Evolutionary conservation across 2,888 invertebrate species (phyloP).

Genomic region (Dicyrtoma fusca): DNA sequence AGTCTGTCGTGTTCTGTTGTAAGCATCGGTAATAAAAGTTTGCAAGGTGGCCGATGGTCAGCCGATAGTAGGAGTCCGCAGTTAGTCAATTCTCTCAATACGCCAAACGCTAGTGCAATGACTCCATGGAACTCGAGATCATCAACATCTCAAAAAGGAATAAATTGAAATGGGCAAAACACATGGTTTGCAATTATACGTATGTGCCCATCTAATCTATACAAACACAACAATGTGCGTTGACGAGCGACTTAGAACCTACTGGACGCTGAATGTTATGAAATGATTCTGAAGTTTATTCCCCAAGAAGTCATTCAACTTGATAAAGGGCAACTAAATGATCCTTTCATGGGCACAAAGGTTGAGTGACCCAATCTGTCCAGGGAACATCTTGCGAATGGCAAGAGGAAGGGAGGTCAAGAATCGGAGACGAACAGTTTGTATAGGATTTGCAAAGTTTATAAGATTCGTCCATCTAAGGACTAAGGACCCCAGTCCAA

Average conservation of each 20-base stretch:
- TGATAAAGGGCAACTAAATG: conserved; percentile 7
- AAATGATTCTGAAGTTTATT: neutral
- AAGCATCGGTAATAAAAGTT: neutral
- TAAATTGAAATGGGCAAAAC: conserved; percentile 1
- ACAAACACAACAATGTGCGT: neutral
- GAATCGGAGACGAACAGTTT: conserved; percentile 35
- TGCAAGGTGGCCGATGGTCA: conserved; percentile 20
- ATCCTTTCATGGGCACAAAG: neutral
- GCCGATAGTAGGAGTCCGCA: neutral
- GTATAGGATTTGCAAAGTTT: neutral
- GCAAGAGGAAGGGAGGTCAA: conserved; percentile 36
- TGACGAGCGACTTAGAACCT: neutral
- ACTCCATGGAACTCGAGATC: neutral
- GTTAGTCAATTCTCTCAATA: too few species aligned
- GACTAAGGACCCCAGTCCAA: too few species aligned
- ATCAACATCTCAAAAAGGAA: neutral
- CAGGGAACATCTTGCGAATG: conserved; percentile 37
- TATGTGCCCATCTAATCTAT: neutral
- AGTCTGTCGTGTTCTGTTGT: too few species aligned
- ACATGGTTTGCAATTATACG: neutral
- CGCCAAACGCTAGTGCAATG: neutral
- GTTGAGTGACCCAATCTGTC: conserved; percentile 19
- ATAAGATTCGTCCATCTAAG: too few species aligned
- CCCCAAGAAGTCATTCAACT: conserved; percentile 14
- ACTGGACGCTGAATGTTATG: neutral